Evolutionary conservation across 1,140 invertebrate genomes (phyloP), one percentile per base, ranked within the genome.

Genomic region (Cyrtorhinus lividipennis): DNA sequence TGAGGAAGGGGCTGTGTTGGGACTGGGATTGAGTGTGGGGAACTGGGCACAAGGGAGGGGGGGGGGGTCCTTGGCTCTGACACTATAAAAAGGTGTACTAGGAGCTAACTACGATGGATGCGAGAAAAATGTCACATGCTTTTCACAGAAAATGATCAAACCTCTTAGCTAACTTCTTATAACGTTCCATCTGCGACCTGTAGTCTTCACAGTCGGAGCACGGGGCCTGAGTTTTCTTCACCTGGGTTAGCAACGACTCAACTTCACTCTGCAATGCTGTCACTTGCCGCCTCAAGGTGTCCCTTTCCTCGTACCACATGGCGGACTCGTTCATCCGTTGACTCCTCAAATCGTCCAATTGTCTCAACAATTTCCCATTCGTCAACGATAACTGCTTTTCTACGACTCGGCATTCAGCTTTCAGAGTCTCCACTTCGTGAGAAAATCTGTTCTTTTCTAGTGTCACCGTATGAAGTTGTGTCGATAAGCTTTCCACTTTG

Each of bases 391-490:
- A 53, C 48, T 22, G 10, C 20, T 53, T 53, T 53, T 53, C 48
- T 5, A 53, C 48, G 12, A 53, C 48, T 12, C 48, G 48, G 20
- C 48, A 53, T 53, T 53, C 48, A 20, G 48, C 20, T 53, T 53
- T 53, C 12, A 53, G 18, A 20, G 10, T 53, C 20, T 53, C 48
- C 5, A 53, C 18, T 53, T 53, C 48, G 48, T 53, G 48, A 5
- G 48, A 53, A 20, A 15, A 53, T 10, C 48, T 10, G 48, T 53
- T 53, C 48, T 20, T 53, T 53, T 53, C 48, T 53, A 58, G 13
- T 22, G 56, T 58, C 56, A 58, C 23, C 24, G 56, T 58, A 24
- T 58, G 56, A 24, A 58, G 56, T 26, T 58, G 20, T 24, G 56
- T 8, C 5, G 22, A 26, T 13, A 58, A 26, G 5, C 22, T 26